Percentiles rank a stretch among this genome's conserved stretches.
Evolutionary conservation across 1,140 invertebrate species (phyloP).

Genomic region (Acromyrmex heyeri): DNA sequence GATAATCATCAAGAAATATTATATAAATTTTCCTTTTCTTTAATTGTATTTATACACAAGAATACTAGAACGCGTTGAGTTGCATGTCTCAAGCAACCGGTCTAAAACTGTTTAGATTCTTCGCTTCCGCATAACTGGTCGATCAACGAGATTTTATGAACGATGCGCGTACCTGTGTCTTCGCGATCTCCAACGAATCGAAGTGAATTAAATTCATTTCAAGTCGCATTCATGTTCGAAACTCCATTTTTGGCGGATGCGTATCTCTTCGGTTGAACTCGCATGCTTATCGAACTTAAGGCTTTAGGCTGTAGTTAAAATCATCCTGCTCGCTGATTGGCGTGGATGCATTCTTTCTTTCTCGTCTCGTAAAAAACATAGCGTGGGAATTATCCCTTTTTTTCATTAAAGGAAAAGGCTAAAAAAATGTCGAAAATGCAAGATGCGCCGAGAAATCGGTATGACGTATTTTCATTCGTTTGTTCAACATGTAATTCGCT

Average conservation of each 20-base stretch:
- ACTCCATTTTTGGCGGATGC: not conserved
- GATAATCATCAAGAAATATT: not conserved
- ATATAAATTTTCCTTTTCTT: not conserved
- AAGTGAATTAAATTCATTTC: constrained; percentile 4
- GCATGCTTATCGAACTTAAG: no score
- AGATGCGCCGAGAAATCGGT: not conserved
- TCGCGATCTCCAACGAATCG: not conserved
- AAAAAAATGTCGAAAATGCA: not conserved
- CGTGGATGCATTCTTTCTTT: no score
- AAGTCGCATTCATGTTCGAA: not conserved
- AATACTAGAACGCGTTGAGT: not conserved
- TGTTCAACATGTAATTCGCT: not conserved
- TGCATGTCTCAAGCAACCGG: constrained; percentile 63
- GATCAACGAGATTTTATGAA: constrained; percentile 64
- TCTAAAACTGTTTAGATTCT: constrained; percentile 77
- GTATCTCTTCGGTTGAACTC: no score
- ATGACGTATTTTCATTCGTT: no score
- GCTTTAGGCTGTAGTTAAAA: no score
- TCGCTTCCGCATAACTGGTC: constrained; percentile 77
- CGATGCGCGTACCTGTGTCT: not conserved
- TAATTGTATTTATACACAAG: not conserved
- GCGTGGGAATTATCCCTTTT: no score
- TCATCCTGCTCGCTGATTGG: no score
- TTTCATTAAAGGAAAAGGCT: no score
- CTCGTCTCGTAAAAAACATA: no score